Conservation (phyloP, 1,140 invertebrate species). For the Diabrotica virgifera region DNA sequence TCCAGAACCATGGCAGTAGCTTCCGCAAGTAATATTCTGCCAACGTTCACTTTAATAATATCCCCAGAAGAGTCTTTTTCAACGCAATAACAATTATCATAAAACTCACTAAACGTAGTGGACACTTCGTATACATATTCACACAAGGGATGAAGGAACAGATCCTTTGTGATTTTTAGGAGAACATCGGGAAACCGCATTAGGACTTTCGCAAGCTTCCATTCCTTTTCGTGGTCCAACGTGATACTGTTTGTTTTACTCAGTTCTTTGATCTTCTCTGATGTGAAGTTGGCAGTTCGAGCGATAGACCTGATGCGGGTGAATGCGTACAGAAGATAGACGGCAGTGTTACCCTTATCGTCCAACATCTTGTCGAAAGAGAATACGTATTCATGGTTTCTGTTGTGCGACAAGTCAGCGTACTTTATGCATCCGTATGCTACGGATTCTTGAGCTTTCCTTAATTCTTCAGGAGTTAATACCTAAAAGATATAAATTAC, state of each 20-base stretch:
- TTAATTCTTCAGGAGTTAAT: constrained; percentile 79
- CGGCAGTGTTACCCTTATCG: constrained; percentile 98
- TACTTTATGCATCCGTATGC: constrained; percentile 99
- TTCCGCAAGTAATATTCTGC: constrained; percentile 88
- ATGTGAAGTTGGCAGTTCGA: constrained; percentile 67
- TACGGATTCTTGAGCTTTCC: constrained; percentile 81
- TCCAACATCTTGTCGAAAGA: constrained; percentile 99
- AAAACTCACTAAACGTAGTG: constrained; percentile 94
- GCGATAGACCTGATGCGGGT: constrained; percentile 93
- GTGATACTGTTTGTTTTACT: constrained; percentile 58
- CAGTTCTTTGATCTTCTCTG: constrained; percentile 56
- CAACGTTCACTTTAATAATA: constrained; percentile 81
- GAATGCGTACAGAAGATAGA: constrained; percentile 94
- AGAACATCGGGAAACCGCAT: constrained; percentile 87
- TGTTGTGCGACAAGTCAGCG: constrained; percentile 92
- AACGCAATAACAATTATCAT: constrained; percentile 96
- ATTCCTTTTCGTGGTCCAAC: constrained; percentile 88
- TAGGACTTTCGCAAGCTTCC: constrained; percentile 89
- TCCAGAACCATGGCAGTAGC: constrained; percentile 85
- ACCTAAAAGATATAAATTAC: constrained; percentile 45
- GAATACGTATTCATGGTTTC: constrained; percentile 95
- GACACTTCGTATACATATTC: constrained; percentile 95
- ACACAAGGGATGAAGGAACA: constrained; percentile 87
- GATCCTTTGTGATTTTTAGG: constrained; percentile 76
- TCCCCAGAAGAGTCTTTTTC: constrained; percentile 81